Conservation (phyloP, 2,113 vertebrate genomes). For the Cyprinodon brontotheroides region DNA sequence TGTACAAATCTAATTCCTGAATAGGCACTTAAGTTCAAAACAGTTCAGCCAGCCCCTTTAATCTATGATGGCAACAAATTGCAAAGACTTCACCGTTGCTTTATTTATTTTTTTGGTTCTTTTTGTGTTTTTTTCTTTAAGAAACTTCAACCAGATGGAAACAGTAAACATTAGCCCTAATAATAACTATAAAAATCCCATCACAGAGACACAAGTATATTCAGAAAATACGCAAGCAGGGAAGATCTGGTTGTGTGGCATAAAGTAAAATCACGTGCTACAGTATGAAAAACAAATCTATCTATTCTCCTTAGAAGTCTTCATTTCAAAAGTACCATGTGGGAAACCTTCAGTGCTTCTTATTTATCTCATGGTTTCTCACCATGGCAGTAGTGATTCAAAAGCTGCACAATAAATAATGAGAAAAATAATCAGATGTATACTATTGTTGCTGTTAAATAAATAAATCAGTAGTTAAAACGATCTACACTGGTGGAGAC, state of each 20-base stretch:
- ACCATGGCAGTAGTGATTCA: slow-evolving; percentile 15
- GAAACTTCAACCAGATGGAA: slow-evolving; percentile 25
- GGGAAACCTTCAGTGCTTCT: background rate
- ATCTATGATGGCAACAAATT: slow-evolving; percentile 28
- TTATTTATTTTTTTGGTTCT: background rate
- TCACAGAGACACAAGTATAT: slow-evolving; percentile 9
- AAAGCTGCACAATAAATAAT: slow-evolving; percentile 52
- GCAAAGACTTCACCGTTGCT: slow-evolving; percentile 38
- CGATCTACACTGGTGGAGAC: slow-evolving; percentile 5
- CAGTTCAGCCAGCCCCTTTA: slow-evolving; percentile 64
- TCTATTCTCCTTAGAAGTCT: background rate
- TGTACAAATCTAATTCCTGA: slow-evolving; percentile 63
- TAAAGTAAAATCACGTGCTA: slow-evolving; percentile 59
- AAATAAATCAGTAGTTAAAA: slow-evolving; percentile 43
- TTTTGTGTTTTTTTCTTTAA: slow-evolving; percentile 9
- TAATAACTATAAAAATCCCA: slow-evolving; percentile 17
- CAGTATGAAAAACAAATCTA: slow-evolving; percentile 21
- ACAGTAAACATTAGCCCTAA: slow-evolving; percentile 52
- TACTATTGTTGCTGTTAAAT: slow-evolving; percentile 42
- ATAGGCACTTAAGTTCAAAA: slow-evolving; percentile 76
- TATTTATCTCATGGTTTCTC: background rate
- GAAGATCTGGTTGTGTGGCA: slow-evolving; percentile 48
- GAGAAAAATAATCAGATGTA: slow-evolving; percentile 37
- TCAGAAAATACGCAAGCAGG: slow-evolving; percentile 4
- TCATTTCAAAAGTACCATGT: slow-evolving; percentile 6